Evolutionary conservation across 1,140 invertebrate species (phyloP).

Genomic region (Hycleus cichorii): DNA sequence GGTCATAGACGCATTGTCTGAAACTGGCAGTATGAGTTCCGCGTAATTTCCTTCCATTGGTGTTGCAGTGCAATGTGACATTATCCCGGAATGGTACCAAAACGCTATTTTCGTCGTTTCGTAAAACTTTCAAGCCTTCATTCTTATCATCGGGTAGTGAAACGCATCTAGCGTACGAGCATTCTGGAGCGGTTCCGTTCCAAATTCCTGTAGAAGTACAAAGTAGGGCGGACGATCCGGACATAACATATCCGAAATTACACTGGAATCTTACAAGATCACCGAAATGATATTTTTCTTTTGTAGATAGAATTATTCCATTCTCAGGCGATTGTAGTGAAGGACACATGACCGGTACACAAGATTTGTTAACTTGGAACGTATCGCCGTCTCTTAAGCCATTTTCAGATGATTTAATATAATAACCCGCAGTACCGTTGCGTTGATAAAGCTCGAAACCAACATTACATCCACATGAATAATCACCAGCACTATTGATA

Average conservation of each 20-base stretch:
- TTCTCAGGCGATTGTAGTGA: constrained; percentile 74
- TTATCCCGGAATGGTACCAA: constrained; percentile 84
- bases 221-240: constrained; percentile 71
- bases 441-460: constrained; percentile 85
- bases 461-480: constrained; percentile 81
- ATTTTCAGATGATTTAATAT: constrained; percentile 72
- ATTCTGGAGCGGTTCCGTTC: constrained; percentile 90
- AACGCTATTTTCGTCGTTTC: constrained; percentile 69
- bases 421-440: constrained; percentile 89
- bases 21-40: constrained; percentile 75
- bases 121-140: constrained; percentile 70
- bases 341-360: constrained; percentile 88
- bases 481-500: constrained; percentile 80
- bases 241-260: constrained; percentile 89
- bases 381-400: constrained; percentile 81
- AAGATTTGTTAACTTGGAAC: constrained; percentile 90
- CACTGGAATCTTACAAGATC: constrained; percentile 90
- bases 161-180: constrained; percentile 88
- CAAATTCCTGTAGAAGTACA: constrained; percentile 87
- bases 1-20: constrained; percentile 93
- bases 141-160: constrained; percentile 81
- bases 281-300: constrained; percentile 77
- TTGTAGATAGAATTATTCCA: constrained; percentile 78
- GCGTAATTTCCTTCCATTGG: constrained; percentile 66
- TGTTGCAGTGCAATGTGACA: constrained; percentile 75